phyloP scores from a whole-genome alignment of 2,797 vertebrate genomes.

The Pseudomugil gertrudae region DNA sequence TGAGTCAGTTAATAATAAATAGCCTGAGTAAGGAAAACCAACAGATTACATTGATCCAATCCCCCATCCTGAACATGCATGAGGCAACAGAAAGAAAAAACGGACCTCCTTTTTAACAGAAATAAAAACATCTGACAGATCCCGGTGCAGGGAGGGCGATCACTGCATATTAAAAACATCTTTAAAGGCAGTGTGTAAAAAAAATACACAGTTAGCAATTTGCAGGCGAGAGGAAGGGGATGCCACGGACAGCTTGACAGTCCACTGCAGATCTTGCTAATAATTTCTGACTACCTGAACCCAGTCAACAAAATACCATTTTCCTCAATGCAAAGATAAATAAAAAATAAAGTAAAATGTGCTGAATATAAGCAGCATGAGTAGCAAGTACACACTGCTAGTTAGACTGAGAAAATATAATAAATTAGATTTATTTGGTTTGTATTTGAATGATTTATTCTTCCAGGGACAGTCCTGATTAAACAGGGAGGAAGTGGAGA shows the following conservation, averaged over 20 bases:
- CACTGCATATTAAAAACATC: background rate
- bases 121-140: too few relatives aligned
- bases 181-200: background rate
- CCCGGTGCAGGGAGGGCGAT: too few relatives aligned
- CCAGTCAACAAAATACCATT: background rate
- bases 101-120: too few relatives aligned
- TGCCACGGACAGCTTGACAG: too few relatives aligned
- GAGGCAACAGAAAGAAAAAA: too few relatives aligned
- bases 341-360: background rate
- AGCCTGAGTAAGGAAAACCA: too few relatives aligned
- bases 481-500: constrained; percentile 1
- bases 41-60: too few relatives aligned
- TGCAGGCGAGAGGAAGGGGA: too few relatives aligned
- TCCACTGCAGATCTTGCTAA: background rate
- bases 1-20: too few relatives aligned
- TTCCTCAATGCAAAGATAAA: background rate
- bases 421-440: background rate
- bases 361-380: background rate
- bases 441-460: background rate
- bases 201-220: too few relatives aligned
- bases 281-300: background rate
- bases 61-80: too few relatives aligned
- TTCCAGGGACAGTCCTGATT: background rate
- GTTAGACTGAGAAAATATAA: background rate
- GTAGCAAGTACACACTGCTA: background rate